Evolutionary conservation across 2,113 vertebrate species (phyloP).

Genomic region (Otolemur garnettii): DNA sequence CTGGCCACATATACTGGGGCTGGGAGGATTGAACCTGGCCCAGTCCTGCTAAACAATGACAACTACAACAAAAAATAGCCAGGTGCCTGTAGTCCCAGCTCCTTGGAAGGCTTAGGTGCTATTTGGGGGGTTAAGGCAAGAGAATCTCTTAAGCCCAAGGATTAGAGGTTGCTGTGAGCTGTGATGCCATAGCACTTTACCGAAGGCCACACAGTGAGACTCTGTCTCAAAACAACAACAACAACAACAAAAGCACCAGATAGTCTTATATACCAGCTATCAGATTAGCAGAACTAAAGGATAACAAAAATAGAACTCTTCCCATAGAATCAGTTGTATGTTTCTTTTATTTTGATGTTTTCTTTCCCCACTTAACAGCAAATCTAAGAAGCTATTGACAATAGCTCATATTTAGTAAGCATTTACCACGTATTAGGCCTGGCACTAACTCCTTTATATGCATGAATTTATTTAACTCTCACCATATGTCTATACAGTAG

Average conservation of each 20-base stretch:
- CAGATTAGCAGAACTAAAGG: background rate
- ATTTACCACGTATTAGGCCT: background rate
- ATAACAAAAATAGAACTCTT: background rate
- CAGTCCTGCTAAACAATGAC: no score
- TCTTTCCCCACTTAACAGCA: background rate
- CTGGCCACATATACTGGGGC: no score
- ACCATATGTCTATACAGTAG: background rate
- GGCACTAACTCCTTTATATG: background rate
- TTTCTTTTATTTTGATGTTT: slow-evolving; percentile 19
- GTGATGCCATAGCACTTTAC: no score
- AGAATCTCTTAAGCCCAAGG: no score
- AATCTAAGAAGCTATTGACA: background rate
- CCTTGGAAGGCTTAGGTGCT: no score
- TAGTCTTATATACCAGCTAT: background rate
- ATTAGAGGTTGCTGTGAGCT: no score
- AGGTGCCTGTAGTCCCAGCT: no score
- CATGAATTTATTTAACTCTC: slow-evolving; percentile 28
- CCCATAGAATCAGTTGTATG: background rate
- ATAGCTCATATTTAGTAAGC: background rate
- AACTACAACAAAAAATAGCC: no score
- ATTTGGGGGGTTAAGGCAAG: no score
- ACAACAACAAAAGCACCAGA: background rate
- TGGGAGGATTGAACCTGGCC: no score
- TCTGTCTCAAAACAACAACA: no score
- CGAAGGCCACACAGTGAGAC: no score